These are phyloP conservation scores for Rhodinocichla rosea DNA, from an alignment of 2,113 vertebrate genomes.

Conservation along the genomic window DNA sequence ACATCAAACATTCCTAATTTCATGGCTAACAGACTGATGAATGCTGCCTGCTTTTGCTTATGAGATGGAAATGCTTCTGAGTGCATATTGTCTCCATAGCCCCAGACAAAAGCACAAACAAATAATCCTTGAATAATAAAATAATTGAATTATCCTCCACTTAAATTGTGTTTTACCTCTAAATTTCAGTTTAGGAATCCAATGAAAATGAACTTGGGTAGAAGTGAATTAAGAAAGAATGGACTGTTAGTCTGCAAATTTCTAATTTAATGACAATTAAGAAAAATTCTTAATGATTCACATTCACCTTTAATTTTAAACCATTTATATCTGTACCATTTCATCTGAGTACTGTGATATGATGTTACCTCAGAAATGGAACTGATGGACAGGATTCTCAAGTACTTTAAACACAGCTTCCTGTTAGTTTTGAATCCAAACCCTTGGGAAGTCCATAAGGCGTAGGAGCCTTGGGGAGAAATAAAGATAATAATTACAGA, in stretches of 20 bases:
- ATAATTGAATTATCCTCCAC: background rate
- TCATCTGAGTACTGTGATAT: background rate
- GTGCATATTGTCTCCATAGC: background rate
- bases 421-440: background rate
- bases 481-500: slow-evolving; percentile 11
- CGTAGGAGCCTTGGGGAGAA: slow-evolving; percentile 29
- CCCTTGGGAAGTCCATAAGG: background rate
- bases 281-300: background rate
- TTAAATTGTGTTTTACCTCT: background rate
- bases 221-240: background rate
- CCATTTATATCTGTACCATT: background rate
- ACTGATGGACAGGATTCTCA: background rate
- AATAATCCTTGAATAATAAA: background rate
- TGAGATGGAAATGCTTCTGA: background rate
- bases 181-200: background rate
- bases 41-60: background rate
- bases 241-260: background rate
- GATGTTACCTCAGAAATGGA: background rate
- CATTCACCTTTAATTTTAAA: background rate
- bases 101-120: background rate
- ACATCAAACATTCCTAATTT: background rate
- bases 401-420: background rate
- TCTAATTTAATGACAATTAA: background rate
- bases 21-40: background rate
- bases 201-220: background rate